phyloP scores from a whole-genome alignment of 2,888 invertebrate genomes.

The Lasioglossum calceatum region DNA sequence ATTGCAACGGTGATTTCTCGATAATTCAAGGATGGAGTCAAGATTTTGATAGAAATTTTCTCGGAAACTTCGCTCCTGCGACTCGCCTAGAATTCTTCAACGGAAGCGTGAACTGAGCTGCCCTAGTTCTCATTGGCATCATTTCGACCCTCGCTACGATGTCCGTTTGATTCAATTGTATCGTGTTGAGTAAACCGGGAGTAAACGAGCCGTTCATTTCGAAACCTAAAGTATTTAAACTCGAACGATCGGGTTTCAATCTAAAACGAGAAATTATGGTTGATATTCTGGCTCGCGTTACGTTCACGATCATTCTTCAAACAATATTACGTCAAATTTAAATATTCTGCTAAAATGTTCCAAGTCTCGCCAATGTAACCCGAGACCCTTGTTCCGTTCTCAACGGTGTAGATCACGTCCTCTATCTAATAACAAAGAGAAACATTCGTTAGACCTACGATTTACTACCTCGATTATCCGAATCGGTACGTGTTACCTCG shows the following conservation, averaged over 20 bases:
- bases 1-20: no score
- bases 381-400: conserved; percentile 48
- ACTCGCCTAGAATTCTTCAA: conserved; percentile 62
- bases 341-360: conserved; percentile 56
- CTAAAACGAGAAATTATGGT: conserved; percentile 24
- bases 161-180: conserved; percentile 45
- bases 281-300: neutral
- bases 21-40: no score
- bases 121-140: neutral
- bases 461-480: no score
- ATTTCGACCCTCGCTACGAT: conserved; percentile 42
- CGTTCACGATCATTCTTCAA: neutral
- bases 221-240: neutral
- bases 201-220: neutral
- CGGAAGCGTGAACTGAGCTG: conserved; percentile 48
- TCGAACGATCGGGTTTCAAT: conserved; percentile 31
- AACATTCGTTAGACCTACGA: neutral
- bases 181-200: conserved; percentile 34
- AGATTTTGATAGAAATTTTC: no score
- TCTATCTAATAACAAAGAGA: conserved; percentile 32
- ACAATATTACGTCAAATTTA: conserved; percentile 70
- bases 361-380: conserved; percentile 67
- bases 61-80: no score
- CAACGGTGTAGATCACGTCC: conserved; percentile 25
- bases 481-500: conserved; percentile 51